Evolutionary conservation across 1,140 invertebrate species (phyloP), one percentile per base, ranked within the genome.

Genomic region (Megathymus violae): DNA sequence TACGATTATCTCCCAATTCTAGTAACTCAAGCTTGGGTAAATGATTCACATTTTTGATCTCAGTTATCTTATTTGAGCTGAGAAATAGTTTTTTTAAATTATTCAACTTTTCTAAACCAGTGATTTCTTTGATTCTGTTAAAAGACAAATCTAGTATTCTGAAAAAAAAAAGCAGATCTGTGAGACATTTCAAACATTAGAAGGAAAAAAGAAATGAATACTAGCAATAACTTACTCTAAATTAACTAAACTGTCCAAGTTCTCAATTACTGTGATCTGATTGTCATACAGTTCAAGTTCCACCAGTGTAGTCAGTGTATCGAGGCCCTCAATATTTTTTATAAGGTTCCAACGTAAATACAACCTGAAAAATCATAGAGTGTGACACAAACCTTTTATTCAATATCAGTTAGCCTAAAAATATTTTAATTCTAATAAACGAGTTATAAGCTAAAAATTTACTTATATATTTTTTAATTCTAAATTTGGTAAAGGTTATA

Each of bases 241-340:
- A 93, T 99, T 99, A 1, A 97, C 94, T 6, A 99, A 93, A 14
- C 92, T 85, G 68, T 97, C 95, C 11, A 99, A 91, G 86, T 98
- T 98, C 89, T 99, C 97, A 76, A 99, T 98, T 64, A 93, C 92
- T 0, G 94, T 95, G 43, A 99, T 97, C 91, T 98, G 97, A 92
- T 99, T 99, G 89, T 99, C 99, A 87, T 99, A 98, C 0, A 99
- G 92, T 76, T 99, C 98, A 50, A 99, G 85, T 81, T 99, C 97
- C 43, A 93, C 93, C 0, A 99, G 90, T 13, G 94, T 97, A 1
- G 91, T 93, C 4, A 98, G 85, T 0, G 92, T 95, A 59, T 94
- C 82, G 14, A 98, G 82, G 87, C 98, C 97, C 85, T 98, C 97
- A 79, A 99, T 99, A 79, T 97, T 97, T 73, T 96, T 98, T 7